Percentiles rank a stretch among this genome's conserved stretches.
phyloP scores from a whole-genome alignment of 1,140 invertebrate species.

The Dendrolimus punctatus region DNA sequence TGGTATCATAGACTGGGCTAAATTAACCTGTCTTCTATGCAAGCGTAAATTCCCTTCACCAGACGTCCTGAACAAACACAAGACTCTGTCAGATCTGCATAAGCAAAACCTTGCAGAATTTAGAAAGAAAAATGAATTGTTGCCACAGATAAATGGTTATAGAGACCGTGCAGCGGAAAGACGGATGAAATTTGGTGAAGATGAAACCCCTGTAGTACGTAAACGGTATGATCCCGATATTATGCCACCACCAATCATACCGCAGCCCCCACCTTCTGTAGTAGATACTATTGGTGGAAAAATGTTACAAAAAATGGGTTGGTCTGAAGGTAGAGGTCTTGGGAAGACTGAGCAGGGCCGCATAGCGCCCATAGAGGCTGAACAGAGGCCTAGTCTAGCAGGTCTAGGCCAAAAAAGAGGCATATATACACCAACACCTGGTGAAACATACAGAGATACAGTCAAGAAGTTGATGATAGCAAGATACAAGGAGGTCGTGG shows the following conservation, averaged over 20 bases:
- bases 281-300: conserved; percentile 86
- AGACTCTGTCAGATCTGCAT: conserved; percentile 94
- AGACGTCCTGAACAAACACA: conserved; percentile 92
- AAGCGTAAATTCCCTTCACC: conserved; percentile 94
- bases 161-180: conserved; percentile 97
- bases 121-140: conserved; percentile 66
- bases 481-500: conserved; percentile 84
- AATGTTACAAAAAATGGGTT: conserved; percentile 98
- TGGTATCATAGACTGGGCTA: conserved; percentile 86
- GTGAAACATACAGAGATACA: conserved; percentile 91
- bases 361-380: conserved; percentile 90
- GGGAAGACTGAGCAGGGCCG: conserved; percentile 95
- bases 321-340: conserved; percentile 95
- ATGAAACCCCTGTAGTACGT: conserved; percentile 81
- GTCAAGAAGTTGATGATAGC: conserved; percentile 93
- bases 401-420: conserved; percentile 84
- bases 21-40: conserved; percentile 95
- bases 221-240: conserved; percentile 77
- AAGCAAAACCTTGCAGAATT: conserved; percentile 91
- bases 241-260: conserved; percentile 56
- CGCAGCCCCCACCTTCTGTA: conserved; percentile 73
- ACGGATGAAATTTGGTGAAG: conserved; percentile 93
- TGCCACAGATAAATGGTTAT: conserved; percentile 74
- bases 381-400: conserved; percentile 75
- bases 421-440: conserved; percentile 82